Percentiles rank a stretch among this genome's conserved stretches.
phyloP scores from a whole-genome alignment of 1,140 invertebrate species.

The Cardiocondyla obscurior region DNA sequence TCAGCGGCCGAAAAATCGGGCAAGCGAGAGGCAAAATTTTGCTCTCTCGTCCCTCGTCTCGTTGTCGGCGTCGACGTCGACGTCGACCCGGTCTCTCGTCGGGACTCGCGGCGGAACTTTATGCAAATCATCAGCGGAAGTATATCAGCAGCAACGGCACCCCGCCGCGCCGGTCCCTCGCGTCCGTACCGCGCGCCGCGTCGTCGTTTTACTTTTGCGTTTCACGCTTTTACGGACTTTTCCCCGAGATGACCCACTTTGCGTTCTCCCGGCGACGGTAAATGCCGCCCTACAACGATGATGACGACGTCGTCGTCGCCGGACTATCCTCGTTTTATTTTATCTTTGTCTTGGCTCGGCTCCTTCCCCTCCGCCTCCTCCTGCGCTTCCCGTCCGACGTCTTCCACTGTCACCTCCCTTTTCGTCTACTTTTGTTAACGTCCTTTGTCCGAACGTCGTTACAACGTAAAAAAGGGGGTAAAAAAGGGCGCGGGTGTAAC shows the following conservation, averaged over 20 bases:
- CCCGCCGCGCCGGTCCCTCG: neutral
- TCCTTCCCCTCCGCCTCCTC: neutral
- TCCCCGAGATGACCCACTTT: slow-evolving; percentile 61
- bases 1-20: slow-evolving; percentile 6
- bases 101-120: slow-evolving; percentile 46
- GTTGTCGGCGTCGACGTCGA: slow-evolving; percentile 37
- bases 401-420: slow-evolving; percentile 46
- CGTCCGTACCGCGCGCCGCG: slow-evolving; percentile 27
- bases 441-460: slow-evolving; percentile 62
- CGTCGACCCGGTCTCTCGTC: slow-evolving; percentile 28
- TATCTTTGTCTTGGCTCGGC: slow-evolving; percentile 43
- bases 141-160: slow-evolving; percentile 54
- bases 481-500: slow-evolving; percentile 22
- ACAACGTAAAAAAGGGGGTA: slow-evolving; percentile 50
- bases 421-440: slow-evolving; percentile 61
- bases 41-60: slow-evolving; percentile 5
- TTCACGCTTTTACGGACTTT: slow-evolving; percentile 64
- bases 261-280: slow-evolving; percentile 48
- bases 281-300: slow-evolving; percentile 36
- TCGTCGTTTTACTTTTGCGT: slow-evolving; percentile 64
- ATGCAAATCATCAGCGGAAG: slow-evolving; percentile 59
- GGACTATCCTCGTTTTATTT: slow-evolving; percentile 44
- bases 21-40: slow-evolving; percentile 1
- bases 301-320: neutral
- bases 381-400: neutral